Base-by-base conservation (phyloP, 2,888 invertebrate genomes). In the Melikaiella ostensackeni region DNA sequence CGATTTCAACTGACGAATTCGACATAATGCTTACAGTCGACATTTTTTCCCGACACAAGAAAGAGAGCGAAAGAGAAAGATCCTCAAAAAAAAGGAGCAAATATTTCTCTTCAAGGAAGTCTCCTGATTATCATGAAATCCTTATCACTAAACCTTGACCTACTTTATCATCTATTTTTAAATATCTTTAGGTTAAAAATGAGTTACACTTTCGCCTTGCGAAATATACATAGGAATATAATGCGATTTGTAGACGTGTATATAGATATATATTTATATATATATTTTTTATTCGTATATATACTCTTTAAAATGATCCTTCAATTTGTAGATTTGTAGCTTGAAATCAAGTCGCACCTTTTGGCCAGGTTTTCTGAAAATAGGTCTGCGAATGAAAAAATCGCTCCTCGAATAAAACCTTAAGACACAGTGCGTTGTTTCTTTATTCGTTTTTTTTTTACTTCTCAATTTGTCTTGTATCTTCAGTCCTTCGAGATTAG, bases 1-100 rank as follows among this genome's bases (percentile, higher is more conserved):
- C 91, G 81, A 91, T 90, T 86, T 91, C 91, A 81, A 91, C 89
- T 84, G 91, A 91, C 81, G 91, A 91, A 86, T 89, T 91, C 80
- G 91, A 91, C 84, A 87, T 89, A 78, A 89, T 90, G 84, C 91
- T 90, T 84, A 90, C 90, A 80, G 89, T 90, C 78, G 91, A 91
- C 91, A 91, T 91, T 78, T 79, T 83, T 59, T 11, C 38, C 57
- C 76, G 80, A 64, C 66, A 63, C 79, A 70, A 38, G 30, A 75
- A 33, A 57, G 73, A 63, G 50, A 62, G 24, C 33, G 33, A 50
- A n/a, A 50, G n/a, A 63, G 21, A 63, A 16, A 42, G 21, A 64
- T 42, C 16, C 38, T 24, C 42, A 5, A 38, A 24, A 70, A 70
- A 70, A 70, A 19, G 50, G n/a, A 50, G 50, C n/a, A 66, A 63